Evolutionary conservation across 2,888 invertebrate species (phyloP).

Genomic region (Hyposoter didymator): DNA sequence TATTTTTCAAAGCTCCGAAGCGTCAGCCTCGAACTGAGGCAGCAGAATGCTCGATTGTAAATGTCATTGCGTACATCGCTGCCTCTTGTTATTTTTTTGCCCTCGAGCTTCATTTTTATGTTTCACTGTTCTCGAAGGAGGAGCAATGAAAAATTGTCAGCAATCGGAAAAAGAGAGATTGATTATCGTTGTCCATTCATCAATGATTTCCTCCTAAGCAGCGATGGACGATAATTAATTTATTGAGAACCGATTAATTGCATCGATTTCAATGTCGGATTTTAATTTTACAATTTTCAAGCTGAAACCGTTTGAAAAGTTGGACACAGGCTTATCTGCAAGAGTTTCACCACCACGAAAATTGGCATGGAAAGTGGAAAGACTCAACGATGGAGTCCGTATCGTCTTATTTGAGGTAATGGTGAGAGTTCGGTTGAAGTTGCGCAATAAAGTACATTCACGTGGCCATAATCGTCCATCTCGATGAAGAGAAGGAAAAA

Average conservation of each 20-base stretch:
- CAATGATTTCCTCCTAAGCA: neutral
- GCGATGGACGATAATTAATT: too few species aligned
- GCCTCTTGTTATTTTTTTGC: slow-evolving; percentile 1
- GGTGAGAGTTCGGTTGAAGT: slow-evolving; percentile 4
- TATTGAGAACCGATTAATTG: too few species aligned
- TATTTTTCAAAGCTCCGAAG: slow-evolving; percentile 63
- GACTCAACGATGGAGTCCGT: neutral
- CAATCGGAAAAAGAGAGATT: neutral
- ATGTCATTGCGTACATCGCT: slow-evolving; percentile 3
- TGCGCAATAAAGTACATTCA: slow-evolving; percentile 31
- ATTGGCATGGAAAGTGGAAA: slow-evolving; percentile 21
- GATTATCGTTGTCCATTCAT: neutral
- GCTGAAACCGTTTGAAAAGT: neutral
- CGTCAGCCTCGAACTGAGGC: slow-evolving; percentile 68
- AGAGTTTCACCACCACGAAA: neutral
- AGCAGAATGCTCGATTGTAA: slow-evolving; percentile 26
- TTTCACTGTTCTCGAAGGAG: neutral
- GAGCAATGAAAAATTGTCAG: neutral
- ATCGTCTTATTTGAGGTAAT: slow-evolving; percentile 15
- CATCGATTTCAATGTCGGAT: neutral
- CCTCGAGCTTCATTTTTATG: neutral
- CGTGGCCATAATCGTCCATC: slow-evolving; percentile 22
- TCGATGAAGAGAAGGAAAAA: slow-evolving; percentile 22
- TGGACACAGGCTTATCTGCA: neutral
- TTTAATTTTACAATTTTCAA: neutral